Evolutionary conservation across 2,888 invertebrate genomes (phyloP).

Genomic region (Aspidapion aeneum): DNA sequence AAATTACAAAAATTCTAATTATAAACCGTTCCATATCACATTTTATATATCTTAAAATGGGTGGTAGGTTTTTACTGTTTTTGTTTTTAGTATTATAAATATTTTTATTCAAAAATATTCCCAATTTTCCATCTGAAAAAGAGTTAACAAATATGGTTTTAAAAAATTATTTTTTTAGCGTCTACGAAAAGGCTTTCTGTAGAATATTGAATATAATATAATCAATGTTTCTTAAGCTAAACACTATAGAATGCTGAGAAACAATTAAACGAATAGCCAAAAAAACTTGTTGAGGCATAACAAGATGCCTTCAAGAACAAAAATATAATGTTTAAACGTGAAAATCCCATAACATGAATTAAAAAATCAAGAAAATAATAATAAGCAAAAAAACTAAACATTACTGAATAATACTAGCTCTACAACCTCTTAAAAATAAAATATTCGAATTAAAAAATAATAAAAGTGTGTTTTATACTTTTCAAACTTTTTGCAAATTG

Average conservation of each 20-base stretch:
- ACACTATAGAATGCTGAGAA: background rate
- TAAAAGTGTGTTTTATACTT: too few species aligned
- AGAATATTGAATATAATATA: background rate
- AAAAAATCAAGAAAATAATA: background rate
- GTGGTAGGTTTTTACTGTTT: background rate
- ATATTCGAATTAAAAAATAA: too few species aligned
- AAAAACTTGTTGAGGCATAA: background rate
- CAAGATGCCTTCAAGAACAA: background rate
- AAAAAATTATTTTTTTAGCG: background rate
- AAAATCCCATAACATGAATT: background rate
- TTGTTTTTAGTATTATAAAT: too few species aligned
- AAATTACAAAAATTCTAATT: constrained; percentile 8
- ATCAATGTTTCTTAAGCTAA: background rate
- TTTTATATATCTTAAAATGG: background rate
- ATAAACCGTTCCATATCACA: background rate
- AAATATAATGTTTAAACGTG: background rate
- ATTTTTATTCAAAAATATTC: background rate
- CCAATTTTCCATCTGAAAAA: constrained; percentile 1
- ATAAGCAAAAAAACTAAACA: background rate
- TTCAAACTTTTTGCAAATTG: background rate
- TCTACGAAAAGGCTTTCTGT: constrained; percentile 1
- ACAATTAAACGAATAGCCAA: background rate
- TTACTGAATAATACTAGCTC: background rate
- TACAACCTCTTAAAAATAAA: too few species aligned
- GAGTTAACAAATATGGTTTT: background rate